phyloP scores from a whole-genome alignment of 2,797 vertebrate species.

The Scomberomorus guttatus region DNA sequence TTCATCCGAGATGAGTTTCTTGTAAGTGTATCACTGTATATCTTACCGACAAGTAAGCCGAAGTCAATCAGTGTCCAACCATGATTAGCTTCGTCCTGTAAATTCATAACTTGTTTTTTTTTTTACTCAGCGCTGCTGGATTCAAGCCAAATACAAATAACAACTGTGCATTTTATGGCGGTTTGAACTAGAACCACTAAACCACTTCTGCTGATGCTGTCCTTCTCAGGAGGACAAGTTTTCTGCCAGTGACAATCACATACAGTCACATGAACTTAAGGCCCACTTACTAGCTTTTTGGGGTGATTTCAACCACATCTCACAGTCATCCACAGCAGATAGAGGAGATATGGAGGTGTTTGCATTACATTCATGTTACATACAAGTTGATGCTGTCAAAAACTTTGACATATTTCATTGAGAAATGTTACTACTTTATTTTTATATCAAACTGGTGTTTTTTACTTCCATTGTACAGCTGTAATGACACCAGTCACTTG shows the following conservation, averaged over 20 bases:
- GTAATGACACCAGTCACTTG: not conserved
- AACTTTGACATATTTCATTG: not conserved
- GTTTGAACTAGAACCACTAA: constrained; percentile 18
- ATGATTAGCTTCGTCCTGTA: not conserved
- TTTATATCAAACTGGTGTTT: not conserved
- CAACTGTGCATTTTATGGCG: not conserved
- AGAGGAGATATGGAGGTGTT: not conserved
- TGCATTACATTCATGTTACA: too few relatives aligned
- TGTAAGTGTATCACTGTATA: constrained; percentile 81
- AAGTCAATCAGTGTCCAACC: not conserved
- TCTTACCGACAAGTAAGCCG: not conserved
- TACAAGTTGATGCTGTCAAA: not conserved
- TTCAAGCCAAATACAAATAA: not conserved
- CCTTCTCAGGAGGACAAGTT: not conserved
- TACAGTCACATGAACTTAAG: not conserved
- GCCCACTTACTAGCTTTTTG: not conserved
- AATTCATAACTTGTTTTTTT: constrained; percentile 12
- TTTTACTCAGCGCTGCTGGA: not conserved
- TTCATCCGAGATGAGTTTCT: constrained; percentile 99
- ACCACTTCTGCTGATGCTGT: not conserved
- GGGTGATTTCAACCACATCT: not conserved
- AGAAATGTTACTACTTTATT: not conserved
- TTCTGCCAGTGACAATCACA: not conserved
- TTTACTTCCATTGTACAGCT: not conserved
- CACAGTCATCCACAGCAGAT: not conserved